phyloP scores from a whole-genome alignment of 2,113 vertebrate species.

The Lepus americanus region DNA sequence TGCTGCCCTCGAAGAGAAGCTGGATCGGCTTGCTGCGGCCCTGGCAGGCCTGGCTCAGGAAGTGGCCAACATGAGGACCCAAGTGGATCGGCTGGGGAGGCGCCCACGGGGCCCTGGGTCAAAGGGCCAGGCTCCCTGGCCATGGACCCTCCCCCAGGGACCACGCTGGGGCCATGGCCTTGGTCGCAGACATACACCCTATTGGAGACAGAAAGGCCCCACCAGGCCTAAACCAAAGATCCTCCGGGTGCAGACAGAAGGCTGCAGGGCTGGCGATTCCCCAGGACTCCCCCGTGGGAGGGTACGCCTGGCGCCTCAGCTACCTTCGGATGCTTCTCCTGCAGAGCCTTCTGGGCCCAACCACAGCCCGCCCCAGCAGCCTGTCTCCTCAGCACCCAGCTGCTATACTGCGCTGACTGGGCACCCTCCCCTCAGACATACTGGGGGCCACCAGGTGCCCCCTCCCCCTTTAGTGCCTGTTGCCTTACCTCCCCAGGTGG shows the following conservation, averaged over 20 bases:
- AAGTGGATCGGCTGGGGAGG: slow-evolving; percentile 70
- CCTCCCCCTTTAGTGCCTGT: slow-evolving; percentile 4
- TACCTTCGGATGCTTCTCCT: accelerated
- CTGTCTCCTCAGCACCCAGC: neutral
- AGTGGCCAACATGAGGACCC: slow-evolving; percentile 75
- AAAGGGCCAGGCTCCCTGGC: slow-evolving; percentile 62
- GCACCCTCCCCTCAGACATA: neutral
- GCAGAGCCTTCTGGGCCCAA: slow-evolving; percentile 16
- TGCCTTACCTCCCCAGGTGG: neutral
- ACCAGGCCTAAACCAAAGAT: slow-evolving; percentile 71
- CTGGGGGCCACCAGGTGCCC: neutral
- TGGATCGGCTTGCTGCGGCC: slow-evolving; percentile 57
- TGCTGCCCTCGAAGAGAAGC: slow-evolving; percentile 38
- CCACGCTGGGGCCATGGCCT: neutral
- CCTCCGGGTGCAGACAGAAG: slow-evolving; percentile 27
- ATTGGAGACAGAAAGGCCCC: slow-evolving; percentile 63
- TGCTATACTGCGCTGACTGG: neutral
- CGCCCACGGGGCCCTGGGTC: neutral
- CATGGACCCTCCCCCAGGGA: slow-evolving; percentile 30
- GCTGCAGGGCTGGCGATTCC: neutral
- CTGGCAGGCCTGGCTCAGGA: slow-evolving; percentile 78
- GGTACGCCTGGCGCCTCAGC: neutral
- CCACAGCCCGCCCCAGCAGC: slow-evolving; percentile 27
- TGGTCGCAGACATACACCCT: slow-evolving; percentile 48
- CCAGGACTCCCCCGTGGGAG: neutral